Evolutionary conservation across 1,140 invertebrate genomes (phyloP).

Genomic region (Drosophila elegans): DNA sequence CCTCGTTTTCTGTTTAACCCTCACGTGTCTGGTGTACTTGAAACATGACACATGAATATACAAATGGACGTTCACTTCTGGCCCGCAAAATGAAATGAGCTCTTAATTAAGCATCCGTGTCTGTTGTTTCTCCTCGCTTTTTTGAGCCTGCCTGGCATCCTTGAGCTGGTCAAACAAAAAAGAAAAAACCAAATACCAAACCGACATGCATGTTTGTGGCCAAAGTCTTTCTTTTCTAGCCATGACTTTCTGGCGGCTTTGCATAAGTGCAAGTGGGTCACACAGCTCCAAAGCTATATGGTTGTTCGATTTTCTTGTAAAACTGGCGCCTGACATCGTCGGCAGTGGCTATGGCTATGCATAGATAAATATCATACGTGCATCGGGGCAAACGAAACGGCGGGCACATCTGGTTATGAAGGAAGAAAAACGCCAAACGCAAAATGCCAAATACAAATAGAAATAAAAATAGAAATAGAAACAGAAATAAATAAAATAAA

Average conservation of each 20-base stretch:
- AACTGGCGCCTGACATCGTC: constrained; percentile 54
- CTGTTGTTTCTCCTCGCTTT: constrained; percentile 51
- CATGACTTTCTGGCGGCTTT: constrained; percentile 18
- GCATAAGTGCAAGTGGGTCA: constrained; percentile 70
- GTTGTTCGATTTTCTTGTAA: constrained; percentile 61
- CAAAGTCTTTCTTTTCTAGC: constrained; percentile 69
- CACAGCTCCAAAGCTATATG: constrained; percentile 26
- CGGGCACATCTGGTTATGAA: constrained; percentile 60
- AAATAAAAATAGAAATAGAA: constrained; percentile 61
- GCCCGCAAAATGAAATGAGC: constrained; percentile 70
- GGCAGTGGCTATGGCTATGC: constrained; percentile 45
- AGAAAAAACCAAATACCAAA: constrained; percentile 35
- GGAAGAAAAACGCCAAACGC: constrained; percentile 45
- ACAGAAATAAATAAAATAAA: constrained; percentile 64
- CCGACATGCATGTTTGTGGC: constrained; percentile 66
- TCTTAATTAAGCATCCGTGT: constrained; percentile 79
- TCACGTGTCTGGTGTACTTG: constrained; percentile 40
- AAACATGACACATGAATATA: constrained; percentile 45
- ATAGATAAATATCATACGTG: constrained; percentile 73
- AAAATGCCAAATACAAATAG: constrained; percentile 56
- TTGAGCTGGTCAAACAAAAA: constrained; percentile 38
- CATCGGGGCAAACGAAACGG: constrained; percentile 21
- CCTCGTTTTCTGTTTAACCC: constrained; percentile 16
- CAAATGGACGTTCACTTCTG: constrained; percentile 57
- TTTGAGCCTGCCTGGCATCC: constrained; percentile 39